These are phyloP conservation scores for Labeo rohita DNA, from an alignment of 2,113 vertebrate species.

Conservation along the genomic window DNA sequence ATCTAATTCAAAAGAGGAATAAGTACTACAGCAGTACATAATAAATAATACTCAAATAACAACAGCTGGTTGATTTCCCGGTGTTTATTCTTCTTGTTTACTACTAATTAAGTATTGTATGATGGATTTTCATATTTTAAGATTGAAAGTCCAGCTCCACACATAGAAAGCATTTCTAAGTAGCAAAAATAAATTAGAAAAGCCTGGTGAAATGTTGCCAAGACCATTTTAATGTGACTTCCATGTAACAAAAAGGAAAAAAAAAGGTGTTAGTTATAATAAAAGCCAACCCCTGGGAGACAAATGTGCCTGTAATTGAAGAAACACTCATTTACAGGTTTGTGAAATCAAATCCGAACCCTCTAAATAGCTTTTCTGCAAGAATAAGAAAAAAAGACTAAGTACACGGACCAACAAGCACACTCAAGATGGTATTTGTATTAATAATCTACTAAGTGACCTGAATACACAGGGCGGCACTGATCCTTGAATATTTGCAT, in stretches of 20 bases:
- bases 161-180: not conserved
- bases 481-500: constrained; percentile 28
- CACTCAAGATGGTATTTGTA: constrained; percentile 9
- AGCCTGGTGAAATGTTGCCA: not conserved
- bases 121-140: not conserved
- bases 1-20: not conserved
- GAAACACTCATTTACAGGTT: constrained; percentile 14
- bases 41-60: not conserved
- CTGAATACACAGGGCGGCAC: constrained; percentile 2
- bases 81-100: not conserved
- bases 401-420: constrained; percentile 14
- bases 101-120: not conserved
- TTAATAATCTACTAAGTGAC: constrained; percentile 30
- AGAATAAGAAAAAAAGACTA: not conserved
- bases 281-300: not conserved
- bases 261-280: not conserved
- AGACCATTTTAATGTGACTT: not conserved
- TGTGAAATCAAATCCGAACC: constrained; percentile 6
- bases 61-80: not conserved
- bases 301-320: not conserved
- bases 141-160: not conserved
- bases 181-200: not conserved
- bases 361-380: constrained; percentile 1
- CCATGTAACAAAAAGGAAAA: not conserved
- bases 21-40: not conserved